Evolutionary conservation across 1,140 invertebrate species (phyloP).

Genomic region (Lineus longissimus): DNA sequence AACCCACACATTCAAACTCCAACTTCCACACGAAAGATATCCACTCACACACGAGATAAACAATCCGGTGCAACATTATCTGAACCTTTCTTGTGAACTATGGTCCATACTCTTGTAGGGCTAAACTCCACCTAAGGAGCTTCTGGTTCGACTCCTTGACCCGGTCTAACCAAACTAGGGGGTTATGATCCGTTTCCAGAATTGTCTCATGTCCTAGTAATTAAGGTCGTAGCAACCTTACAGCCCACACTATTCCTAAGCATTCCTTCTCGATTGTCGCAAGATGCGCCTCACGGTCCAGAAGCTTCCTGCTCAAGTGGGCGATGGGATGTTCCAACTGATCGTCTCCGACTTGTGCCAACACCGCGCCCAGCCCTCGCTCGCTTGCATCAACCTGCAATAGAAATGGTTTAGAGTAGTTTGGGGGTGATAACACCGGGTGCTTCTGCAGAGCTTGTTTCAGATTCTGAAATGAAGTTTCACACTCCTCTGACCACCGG

Average conservation of each 20-base stretch:
- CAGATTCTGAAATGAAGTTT: conserved; percentile 37
- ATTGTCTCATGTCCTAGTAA: background rate
- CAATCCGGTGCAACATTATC: background rate
- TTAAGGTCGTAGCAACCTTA: background rate
- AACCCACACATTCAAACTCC: too few relatives aligned
- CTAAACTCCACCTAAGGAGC: conserved; percentile 1
- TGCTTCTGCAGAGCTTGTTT: conserved; percentile 28
- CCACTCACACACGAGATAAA: too few relatives aligned
- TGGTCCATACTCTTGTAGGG: background rate
- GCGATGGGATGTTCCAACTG: conserved; percentile 21
- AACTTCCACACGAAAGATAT: too few relatives aligned
- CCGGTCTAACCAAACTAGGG: too few relatives aligned
- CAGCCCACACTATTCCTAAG: too few relatives aligned
- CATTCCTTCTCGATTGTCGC: too few relatives aligned
- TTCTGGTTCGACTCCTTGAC: background rate
- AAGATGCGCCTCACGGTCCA: conserved; percentile 7
- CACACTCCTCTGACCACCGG: conserved; percentile 34
- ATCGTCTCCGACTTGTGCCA: conserved; percentile 16
- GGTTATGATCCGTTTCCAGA: too few relatives aligned
- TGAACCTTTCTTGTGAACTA: background rate
- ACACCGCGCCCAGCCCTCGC: background rate
- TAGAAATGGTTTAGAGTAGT: conserved; percentile 41
- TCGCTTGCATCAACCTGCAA: conserved; percentile 16
- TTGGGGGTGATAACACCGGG: conserved; percentile 31
- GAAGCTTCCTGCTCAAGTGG: conserved; percentile 17